A percentile compares a stretch with the other conserved stretches of the same genome.
These are phyloP conservation scores for Diabrotica balteata DNA, from an alignment of 2,888 invertebrate species.

Conservation along the genomic window DNA sequence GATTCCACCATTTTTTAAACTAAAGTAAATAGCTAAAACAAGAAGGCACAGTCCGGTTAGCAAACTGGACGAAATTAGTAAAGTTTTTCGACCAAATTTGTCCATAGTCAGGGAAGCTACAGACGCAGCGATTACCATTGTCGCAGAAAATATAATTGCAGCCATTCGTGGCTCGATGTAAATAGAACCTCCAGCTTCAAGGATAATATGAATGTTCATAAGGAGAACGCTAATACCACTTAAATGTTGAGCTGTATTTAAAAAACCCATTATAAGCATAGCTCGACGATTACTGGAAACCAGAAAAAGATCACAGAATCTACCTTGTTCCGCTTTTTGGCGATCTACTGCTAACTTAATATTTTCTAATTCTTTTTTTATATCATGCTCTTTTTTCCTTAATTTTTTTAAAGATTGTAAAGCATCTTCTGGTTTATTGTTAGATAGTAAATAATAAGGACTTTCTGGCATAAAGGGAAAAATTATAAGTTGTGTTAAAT, in stretches of 20 bases:
- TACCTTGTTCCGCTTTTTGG: conserved; percentile 53
- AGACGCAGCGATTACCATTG: conserved; percentile 53
- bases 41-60: conserved; percentile 53
- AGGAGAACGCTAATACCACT: conserved; percentile 56
- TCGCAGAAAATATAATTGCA: conserved; percentile 54
- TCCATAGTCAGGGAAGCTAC: conserved; percentile 53
- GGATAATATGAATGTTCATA: conserved; percentile 57
- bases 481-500: conserved; percentile 49
- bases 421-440: conserved; percentile 50
- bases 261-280: conserved; percentile 53
- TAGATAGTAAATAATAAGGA: conserved; percentile 54
- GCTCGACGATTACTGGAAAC: conserved; percentile 55
- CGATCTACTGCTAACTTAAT: conserved; percentile 52
- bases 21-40: conserved; percentile 54
- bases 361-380: conserved; percentile 53
- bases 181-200: conserved; percentile 53
- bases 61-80: conserved; percentile 52
- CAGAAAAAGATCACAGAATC: conserved; percentile 53
- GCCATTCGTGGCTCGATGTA: conserved; percentile 49
- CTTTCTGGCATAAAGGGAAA: conserved; percentile 58
- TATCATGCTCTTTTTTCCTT: conserved; percentile 44
- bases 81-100: conserved; percentile 54
- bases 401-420: conserved; percentile 49
- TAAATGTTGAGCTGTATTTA: conserved; percentile 57
- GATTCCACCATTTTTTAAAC: conserved; percentile 48